These are phyloP conservation scores for Sarotherodon lohbergeri DNA, from an alignment of 2,113 vertebrate genomes.

Conservation along the genomic window DNA sequence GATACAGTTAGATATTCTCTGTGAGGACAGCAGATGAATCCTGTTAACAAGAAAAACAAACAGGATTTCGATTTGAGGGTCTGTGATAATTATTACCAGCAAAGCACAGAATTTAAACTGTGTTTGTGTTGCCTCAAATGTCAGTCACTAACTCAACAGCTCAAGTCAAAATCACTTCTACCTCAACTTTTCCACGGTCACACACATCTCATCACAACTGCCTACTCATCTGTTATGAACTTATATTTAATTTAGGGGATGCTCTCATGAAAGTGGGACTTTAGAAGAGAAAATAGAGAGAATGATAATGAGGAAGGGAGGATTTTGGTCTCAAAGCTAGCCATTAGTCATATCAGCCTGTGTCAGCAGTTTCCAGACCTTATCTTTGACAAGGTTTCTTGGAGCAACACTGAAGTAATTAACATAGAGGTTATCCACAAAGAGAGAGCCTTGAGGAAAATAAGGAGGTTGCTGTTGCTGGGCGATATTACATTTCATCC, in stretches of 20 bases:
- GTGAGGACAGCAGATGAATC: not conserved
- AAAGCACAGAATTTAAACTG: not conserved
- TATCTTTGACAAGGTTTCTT: conserved; percentile 26
- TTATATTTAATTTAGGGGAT: conserved; percentile 39
- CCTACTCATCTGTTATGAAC: conserved; percentile 7
- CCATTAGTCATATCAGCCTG: conserved; percentile 27
- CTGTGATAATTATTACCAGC: not conserved
- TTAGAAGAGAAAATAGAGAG: conserved; percentile 19
- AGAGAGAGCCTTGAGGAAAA: not conserved
- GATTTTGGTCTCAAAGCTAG: conserved; percentile 35
- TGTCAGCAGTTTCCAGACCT: conserved; percentile 49
- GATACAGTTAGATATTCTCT: not conserved
- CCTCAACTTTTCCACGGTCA: not conserved
- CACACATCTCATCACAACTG: not conserved
- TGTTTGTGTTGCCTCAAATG: not conserved
- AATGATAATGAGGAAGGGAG: conserved; percentile 47
- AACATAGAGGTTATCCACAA: conserved; percentile 3
- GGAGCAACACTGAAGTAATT: conserved; percentile 34
- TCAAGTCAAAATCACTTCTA: not conserved
- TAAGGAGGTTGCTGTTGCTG: not conserved
- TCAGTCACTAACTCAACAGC: not conserved
- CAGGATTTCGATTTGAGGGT: not conserved
- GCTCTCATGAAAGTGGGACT: not conserved
- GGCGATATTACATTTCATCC: not conserved
- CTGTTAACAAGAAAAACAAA: not conserved